Evolutionary conservation across 2,797 vertebrate species (phyloP), one percentile per base, ranked within the genome.

Genomic region (Trachops cirrhosus): DNA sequence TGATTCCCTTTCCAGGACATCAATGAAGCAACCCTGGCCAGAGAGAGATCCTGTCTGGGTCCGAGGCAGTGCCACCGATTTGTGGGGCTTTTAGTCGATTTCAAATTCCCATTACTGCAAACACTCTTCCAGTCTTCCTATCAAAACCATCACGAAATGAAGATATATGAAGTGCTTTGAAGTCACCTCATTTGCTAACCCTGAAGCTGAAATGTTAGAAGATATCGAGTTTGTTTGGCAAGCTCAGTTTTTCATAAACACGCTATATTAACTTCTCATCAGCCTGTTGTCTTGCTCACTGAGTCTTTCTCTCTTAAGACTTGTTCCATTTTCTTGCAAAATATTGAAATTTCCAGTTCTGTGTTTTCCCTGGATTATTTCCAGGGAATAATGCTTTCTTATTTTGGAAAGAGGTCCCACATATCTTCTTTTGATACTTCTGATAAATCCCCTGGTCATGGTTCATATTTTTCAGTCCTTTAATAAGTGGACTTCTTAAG

Each of bases 351-450:
- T 95, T 89, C 96, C 89, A 93, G 89, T 88, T 92, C 86, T 95
- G 79, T 97, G 96, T 96, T 97, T 97, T 97, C 95, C 91, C 96
- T 97, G 97, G 97, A 96, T 80, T 64, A 71, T 92, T 94, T 97
- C 97, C 97, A 97, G 89, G 80, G 83, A 96, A 93, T 85, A 92
- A 95, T 97, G 75, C 94, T 94, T 96, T 93, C 85, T 79, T 95
- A 88, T 91, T 94, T 95, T 96, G 93, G 93, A 97, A 96, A 97
- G 97, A 10, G 16, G 91, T 97, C 91, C 96, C 97, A 97, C 94
- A 94, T 97, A 93, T 96, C 93, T 96, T 97, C 89, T 88, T 94
- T 95, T 78, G 89, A 97, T 94, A 90, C 34, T 89, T 96, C 93
- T 97, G 94, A 96, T 97, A 97, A 97, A 95, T 92, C 89, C 77